A percentile compares a stretch with the other conserved stretches of the same genome.
These are phyloP conservation scores for Brevipalpus yothersi DNA, from an alignment of 1,140 invertebrate genomes.

Conservation along the genomic window DNA sequence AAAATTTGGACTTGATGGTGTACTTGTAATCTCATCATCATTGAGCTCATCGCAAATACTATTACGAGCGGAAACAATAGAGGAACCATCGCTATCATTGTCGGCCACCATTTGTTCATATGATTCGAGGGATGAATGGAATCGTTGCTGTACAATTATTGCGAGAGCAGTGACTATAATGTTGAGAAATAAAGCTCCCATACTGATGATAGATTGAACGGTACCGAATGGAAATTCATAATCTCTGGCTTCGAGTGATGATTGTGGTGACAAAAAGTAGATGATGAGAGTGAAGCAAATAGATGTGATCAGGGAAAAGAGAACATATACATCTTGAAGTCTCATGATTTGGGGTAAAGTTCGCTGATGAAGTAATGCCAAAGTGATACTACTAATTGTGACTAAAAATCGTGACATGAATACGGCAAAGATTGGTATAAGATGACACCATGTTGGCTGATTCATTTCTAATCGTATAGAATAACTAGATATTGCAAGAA, in stretches of 20 bases:
- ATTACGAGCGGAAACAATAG: no score
- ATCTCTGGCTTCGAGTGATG: constrained; percentile 20
- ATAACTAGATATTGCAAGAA: constrained; percentile 30
- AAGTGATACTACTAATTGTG: constrained; percentile 44
- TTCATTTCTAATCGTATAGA: not conserved
- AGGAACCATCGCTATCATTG: no score
- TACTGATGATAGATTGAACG: constrained; percentile 34
- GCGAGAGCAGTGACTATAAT: constrained; percentile 37
- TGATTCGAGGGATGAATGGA: no score
- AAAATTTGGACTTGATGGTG: no score
- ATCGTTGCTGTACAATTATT: constrained; percentile 39
- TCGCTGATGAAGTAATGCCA: constrained; percentile 53
- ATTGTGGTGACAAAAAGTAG: not conserved
- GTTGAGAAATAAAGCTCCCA: constrained; percentile 34
- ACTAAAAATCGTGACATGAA: constrained; percentile 59
- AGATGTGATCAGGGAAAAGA: not conserved
- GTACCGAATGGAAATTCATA: constrained; percentile 55
- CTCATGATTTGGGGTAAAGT: constrained; percentile 46
- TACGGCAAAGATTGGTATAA: constrained; percentile 40
- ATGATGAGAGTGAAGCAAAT: constrained; percentile 2
- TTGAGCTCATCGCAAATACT: no score
- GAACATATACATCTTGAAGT: constrained; percentile 5
- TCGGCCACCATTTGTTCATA: no score
- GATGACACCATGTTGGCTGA: constrained; percentile 27
- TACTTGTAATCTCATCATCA: no score